Conservation (phyloP, 2,888 invertebrate genomes). For the Drosophila gaucha region DNA sequence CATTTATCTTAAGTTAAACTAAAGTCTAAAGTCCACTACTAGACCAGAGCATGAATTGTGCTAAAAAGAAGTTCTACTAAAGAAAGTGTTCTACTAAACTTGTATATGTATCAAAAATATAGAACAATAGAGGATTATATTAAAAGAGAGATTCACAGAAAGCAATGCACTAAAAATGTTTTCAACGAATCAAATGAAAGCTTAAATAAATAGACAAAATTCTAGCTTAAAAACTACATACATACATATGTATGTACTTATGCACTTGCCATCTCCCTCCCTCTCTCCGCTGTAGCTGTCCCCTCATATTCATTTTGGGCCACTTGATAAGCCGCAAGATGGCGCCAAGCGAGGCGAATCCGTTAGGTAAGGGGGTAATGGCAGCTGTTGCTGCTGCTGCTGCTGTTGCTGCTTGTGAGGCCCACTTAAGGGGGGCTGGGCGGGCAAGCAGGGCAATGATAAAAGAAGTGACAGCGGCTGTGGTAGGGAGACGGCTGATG, state of each 20-base stretch:
- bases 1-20: not conserved
- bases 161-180: too few relatives aligned
- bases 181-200: too few relatives aligned
- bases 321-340: constrained; percentile 70
- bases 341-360: constrained; percentile 42
- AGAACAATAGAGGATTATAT: too few relatives aligned
- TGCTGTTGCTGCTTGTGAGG: constrained; percentile 13
- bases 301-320: constrained; percentile 17
- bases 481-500: not conserved
- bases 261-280: not conserved
- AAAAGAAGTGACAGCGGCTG: constrained; percentile 21
- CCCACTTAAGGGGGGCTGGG: constrained; percentile 24
- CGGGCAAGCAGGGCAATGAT: constrained; percentile 25
- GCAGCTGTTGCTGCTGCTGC: constrained; percentile 20
- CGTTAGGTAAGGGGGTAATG: constrained; percentile 5
- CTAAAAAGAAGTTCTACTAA: too few relatives aligned
- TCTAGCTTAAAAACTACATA: too few relatives aligned
- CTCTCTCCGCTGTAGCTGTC: not conserved
- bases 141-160: too few relatives aligned
- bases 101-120: too few relatives aligned
- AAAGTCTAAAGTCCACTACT: too few relatives aligned
- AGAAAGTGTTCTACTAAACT: too few relatives aligned
- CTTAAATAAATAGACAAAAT: too few relatives aligned
- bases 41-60: too few relatives aligned
- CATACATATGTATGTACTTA: not conserved